A percentile compares a stretch with the other conserved stretches of the same genome.
Conservation (phyloP, 2,888 invertebrate species). For the Scaptomyza polygonia region DNA sequence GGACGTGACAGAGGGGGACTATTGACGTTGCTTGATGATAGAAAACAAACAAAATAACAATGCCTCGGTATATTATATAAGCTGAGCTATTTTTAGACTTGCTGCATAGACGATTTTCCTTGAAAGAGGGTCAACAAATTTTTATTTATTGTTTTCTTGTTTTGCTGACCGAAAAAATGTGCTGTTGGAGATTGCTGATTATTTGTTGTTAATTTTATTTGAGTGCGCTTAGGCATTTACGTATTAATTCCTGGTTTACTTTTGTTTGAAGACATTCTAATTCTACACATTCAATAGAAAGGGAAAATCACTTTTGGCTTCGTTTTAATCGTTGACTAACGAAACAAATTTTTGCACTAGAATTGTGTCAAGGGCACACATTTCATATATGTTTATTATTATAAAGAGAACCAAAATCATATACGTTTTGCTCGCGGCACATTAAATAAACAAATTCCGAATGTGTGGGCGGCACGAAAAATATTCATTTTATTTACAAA, state of each 20-base stretch:
- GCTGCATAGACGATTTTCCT: conserved; percentile 17
- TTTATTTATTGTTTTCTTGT: not conserved
- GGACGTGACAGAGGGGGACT: not conserved
- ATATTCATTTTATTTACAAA: conserved; percentile 40
- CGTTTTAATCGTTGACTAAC: not conserved
- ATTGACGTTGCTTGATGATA: conserved; percentile 22
- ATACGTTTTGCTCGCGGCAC: conserved; percentile 29
- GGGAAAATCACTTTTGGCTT: not conserved
- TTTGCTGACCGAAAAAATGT: not conserved
- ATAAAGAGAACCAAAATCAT: conserved; percentile 6
- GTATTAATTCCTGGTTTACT: not conserved
- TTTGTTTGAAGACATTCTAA: not conserved
- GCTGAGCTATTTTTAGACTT: conserved; percentile 33
- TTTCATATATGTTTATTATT: conserved; percentile 10
- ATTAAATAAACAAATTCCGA: conserved; percentile 39
- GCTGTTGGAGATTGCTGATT: no score
- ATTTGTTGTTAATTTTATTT: no score
- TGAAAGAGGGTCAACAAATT: not conserved
- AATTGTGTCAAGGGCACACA: conserved; percentile 55
- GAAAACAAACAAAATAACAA: conserved; percentile 25
- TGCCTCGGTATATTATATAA: conserved; percentile 43
- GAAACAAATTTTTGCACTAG: conserved; percentile 3
- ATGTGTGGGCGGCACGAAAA: conserved; percentile 16
- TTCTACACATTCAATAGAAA: no score
- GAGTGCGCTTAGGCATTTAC: no score